phyloP scores from a whole-genome alignment of 2,797 vertebrate species.

The Phoxinus dragarum region DNA sequence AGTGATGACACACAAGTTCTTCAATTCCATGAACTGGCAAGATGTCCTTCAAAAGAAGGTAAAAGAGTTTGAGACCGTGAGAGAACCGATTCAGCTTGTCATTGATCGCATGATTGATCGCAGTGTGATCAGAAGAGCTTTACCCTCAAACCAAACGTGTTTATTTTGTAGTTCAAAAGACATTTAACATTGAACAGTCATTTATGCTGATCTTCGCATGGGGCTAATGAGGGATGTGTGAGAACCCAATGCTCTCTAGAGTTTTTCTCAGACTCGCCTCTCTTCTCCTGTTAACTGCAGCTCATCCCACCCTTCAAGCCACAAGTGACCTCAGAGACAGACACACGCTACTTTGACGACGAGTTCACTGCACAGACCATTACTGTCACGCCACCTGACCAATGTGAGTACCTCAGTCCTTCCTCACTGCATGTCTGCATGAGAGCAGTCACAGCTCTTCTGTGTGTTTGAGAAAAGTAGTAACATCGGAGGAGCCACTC shows the following conservation, averaged over 20 bases:
- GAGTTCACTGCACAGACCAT: constrained; percentile 96
- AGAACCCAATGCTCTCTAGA: not conserved
- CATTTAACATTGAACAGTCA: not conserved
- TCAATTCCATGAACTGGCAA: constrained; percentile 89
- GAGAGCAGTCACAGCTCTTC: not conserved
- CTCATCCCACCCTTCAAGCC: constrained; percentile 93
- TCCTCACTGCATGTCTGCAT: not conserved
- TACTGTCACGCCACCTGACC: constrained; percentile 93
- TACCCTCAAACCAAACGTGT: not conserved
- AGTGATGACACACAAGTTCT: constrained; percentile 95
- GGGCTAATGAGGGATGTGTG: not conserved
- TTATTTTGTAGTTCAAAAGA: not conserved
- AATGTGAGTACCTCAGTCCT: constrained; percentile 82
- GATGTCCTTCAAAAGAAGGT: constrained; percentile 92
- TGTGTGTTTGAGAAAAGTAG: not conserved
- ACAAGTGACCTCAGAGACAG: constrained; percentile 93
- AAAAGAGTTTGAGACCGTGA: not conserved
- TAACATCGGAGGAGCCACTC: not conserved
- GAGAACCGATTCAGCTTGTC: not conserved
- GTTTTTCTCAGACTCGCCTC: not conserved
- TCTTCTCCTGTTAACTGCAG: constrained; percentile 67
- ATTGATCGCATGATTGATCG: not conserved
- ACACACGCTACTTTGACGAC: constrained; percentile 94
- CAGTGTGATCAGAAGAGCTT: not conserved
- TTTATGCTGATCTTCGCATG: constrained; percentile 7